Conservation (phyloP, 2,797 vertebrate genomes). For the Chiroxiphia lanceolata region DNA sequence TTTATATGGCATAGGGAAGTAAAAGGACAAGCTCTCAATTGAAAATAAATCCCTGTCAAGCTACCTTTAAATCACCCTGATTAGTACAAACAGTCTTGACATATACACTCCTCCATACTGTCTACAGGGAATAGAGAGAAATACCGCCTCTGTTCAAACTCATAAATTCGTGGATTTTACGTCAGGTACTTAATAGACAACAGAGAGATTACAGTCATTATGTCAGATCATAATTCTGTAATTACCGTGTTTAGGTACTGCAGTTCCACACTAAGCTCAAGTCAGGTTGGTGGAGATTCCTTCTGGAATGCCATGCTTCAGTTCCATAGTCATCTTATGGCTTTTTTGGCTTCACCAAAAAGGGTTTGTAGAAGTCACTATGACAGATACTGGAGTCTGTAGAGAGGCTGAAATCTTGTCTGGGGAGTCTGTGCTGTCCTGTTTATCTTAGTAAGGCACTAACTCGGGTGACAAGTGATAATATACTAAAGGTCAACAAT, state of each 20-base stretch:
- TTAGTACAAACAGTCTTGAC: conserved; percentile 53
- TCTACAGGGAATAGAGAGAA: conserved; percentile 43
- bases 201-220: conserved; percentile 26
- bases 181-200: conserved; percentile 28
- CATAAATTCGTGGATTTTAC: conserved; percentile 29
- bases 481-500: background rate
- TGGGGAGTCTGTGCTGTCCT: background rate
- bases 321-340: background rate
- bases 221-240: conserved; percentile 16
- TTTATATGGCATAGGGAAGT: background rate
- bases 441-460: background rate
- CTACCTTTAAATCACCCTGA: conserved; percentile 21
- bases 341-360: background rate
- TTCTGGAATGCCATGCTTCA: background rate
- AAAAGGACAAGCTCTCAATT: conserved; percentile 39
- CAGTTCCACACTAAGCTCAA: background rate
- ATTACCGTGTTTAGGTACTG: background rate
- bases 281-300: background rate
- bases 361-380: background rate
- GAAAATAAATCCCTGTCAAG: conserved; percentile 41
- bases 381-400: background rate
- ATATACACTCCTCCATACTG: background rate
- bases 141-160: conserved; percentile 44
- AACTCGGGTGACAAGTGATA: background rate
- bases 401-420: background rate